phyloP scores from a whole-genome alignment of 2,797 vertebrate species.

The Gallinago solitaria region DNA sequence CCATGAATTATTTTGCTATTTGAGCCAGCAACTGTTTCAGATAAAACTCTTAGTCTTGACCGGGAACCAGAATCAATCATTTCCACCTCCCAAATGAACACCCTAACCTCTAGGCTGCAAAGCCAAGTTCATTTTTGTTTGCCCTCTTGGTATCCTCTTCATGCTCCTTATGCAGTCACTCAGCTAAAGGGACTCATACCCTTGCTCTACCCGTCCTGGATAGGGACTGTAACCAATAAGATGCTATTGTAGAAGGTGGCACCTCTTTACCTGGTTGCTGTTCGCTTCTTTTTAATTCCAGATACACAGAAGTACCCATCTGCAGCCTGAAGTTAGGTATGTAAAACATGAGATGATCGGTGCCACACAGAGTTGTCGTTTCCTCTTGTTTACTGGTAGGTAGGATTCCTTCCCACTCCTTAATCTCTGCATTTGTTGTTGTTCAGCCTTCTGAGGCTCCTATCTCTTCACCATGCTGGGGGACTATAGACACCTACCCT shows the following conservation, averaged over 20 bases:
- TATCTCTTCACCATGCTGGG: background rate
- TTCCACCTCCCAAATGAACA: background rate
- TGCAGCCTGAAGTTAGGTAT: background rate
- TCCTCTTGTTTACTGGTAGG: background rate
- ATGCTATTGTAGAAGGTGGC: background rate
- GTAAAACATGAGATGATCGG: background rate
- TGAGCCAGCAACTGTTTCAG: background rate
- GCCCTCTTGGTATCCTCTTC: background rate
- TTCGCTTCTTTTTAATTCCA: background rate
- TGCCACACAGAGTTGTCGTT: background rate
- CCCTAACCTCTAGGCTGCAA: background rate
- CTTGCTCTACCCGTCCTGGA: background rate
- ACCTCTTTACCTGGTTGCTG: background rate
- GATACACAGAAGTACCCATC: background rate
- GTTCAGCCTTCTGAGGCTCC: background rate
- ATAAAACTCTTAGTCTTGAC: background rate
- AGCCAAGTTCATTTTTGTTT: background rate
- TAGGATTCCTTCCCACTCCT: background rate
- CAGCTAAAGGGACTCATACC: background rate
- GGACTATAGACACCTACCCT: background rate
- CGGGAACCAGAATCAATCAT: background rate
- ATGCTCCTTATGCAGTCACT: background rate
- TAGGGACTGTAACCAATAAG: background rate
- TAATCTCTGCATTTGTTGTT: background rate
- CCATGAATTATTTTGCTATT: background rate